Evolutionary conservation across 2,113 vertebrate genomes (phyloP).

Genomic region (Orcinus orca): DNA sequence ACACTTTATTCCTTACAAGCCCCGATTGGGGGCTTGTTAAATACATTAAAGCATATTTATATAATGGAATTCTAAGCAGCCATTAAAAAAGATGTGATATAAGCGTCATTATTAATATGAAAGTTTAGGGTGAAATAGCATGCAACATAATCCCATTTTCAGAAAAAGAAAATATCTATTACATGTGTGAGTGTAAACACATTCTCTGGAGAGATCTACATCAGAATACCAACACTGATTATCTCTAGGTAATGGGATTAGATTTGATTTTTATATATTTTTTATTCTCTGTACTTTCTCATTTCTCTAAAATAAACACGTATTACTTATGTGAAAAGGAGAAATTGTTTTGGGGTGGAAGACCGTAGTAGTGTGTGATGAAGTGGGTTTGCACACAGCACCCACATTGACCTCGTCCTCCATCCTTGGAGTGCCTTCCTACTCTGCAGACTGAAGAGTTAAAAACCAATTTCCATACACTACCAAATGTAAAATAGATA

Average conservation of each 20-base stretch:
- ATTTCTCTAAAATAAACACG: neutral
- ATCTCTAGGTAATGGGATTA: neutral
- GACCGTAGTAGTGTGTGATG: neutral
- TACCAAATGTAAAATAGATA: no score
- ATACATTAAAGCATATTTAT: neutral
- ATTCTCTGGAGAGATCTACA: neutral
- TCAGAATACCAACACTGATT: neutral
- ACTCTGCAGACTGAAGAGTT: neutral
- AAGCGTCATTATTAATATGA: neutral
- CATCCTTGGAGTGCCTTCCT: neutral
- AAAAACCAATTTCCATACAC: neutral
- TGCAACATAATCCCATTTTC: neutral
- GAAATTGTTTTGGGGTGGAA: neutral
- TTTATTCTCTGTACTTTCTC: neutral
- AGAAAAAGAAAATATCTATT: neutral
- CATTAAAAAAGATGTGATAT: neutral
- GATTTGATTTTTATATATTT: neutral
- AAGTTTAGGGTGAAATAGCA: neutral
- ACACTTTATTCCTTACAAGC: neutral
- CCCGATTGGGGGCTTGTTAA: neutral
- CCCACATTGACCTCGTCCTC: no score
- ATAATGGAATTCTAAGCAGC: neutral
- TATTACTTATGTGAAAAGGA: neutral
- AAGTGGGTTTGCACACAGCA: neutral
- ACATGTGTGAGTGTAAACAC: neutral